Conservation (phyloP, 2,797 vertebrate genomes). For the Menidia menidia region DNA sequence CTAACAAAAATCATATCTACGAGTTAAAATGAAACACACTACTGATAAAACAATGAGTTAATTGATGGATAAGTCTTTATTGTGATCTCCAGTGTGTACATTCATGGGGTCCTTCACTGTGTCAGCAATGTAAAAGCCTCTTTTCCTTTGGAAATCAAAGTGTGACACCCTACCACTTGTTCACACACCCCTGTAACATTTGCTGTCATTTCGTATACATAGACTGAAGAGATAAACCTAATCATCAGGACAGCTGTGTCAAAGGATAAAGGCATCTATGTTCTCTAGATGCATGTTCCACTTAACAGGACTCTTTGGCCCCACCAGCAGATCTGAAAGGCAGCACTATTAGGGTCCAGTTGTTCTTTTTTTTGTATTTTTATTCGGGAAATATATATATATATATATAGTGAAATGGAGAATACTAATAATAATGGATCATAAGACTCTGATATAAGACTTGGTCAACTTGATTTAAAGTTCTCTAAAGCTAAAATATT, state of each 20-base stretch:
- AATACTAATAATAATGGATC: too few relatives aligned
- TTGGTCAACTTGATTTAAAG: too few relatives aligned
- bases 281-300: conserved; percentile 6
- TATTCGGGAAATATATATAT: too few relatives aligned
- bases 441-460: too few relatives aligned
- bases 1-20: too few relatives aligned
- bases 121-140: conserved; percentile 30
- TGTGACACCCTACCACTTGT: conserved; percentile 27
- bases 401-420: too few relatives aligned
- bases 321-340: neutral
- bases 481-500: too few relatives aligned
- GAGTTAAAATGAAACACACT: too few relatives aligned
- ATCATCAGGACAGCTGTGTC: conserved; percentile 37
- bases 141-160: conserved; percentile 26
- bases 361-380: too few relatives aligned
- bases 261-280: conserved; percentile 17
- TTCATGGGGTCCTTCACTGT: neutral
- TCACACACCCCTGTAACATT: conserved; percentile 13
- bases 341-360: neutral
- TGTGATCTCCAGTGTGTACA: neutral
- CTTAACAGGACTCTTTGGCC: neutral
- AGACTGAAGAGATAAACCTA: conserved; percentile 13
- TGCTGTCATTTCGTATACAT: conserved; percentile 47
- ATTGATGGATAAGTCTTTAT: neutral
- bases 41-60: too few relatives aligned